Base-by-base conservation (phyloP, 2,113 vertebrate species). In the Mystacornis crossleyi region DNA sequence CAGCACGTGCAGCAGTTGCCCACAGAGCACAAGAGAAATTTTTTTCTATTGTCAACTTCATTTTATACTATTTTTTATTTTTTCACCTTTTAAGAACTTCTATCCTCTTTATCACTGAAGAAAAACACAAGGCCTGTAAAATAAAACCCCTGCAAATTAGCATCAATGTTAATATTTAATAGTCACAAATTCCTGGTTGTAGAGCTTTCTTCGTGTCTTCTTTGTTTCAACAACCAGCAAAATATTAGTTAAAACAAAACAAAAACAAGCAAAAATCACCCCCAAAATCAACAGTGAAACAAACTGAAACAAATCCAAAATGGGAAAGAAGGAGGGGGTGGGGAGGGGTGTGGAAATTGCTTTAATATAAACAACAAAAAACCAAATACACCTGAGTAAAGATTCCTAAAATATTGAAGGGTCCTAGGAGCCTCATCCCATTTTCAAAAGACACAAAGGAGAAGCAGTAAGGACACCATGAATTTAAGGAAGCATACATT, bases 321-420 rank as follows among this genome's bases (percentile, higher is more conserved):
- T 5, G 4, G 3, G 12, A 50, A 75, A 55, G 9, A 57, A 4
- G 2, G 6, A 12, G 12, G 0, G 3, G n/a, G n/a, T n/a, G n/a
- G n/a, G n/a, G n/a, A n/a, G n/a, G n/a, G n/a, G n/a, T n/a, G n/a
- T n/a, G 12, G 17, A 31, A 21, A 28, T 0, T 40, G 13, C 14
- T 62, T 31, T 36, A 70, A 74, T 23, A 42, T 8, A 61, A 80
- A 38, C 4, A 67, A 7, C 6, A 69, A 62, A 40, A 8, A 54
- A 55, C 12, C 4, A 72, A 55, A 66, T 42, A 58, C 5, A 36
- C 8, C 8, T 12, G 6, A 55, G 33, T 28, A 95, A 64, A 82
- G 43, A 33, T 18, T 74, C 65, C 18, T 43, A 33, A 58, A 69
- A 57, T n/a, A 51, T 5, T 4, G 4, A 66, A 58, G 3, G 31